Conservation (phyloP, 2,888 invertebrate genomes). For the Tyria jacobaeae region DNA sequence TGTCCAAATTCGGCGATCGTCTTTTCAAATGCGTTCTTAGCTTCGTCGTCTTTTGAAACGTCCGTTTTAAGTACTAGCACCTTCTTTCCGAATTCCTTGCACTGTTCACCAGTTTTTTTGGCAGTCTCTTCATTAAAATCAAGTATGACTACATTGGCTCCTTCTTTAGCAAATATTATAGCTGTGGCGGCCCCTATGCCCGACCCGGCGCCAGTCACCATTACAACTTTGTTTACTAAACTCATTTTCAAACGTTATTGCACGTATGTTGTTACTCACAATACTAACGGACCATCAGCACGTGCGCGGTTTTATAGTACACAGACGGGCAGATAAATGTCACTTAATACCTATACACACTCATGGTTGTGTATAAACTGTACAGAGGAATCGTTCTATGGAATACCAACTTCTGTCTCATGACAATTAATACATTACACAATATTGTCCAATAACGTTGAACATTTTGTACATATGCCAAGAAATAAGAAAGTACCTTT, state of each 20-base stretch:
- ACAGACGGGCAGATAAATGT: no score
- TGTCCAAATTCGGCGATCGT: conserved; percentile 51
- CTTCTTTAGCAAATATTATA: conserved; percentile 50
- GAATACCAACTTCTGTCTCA: no score
- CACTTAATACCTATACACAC: no score
- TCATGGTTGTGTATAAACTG: no score
- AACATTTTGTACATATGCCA: no score
- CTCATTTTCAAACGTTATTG: conserved; percentile 37
- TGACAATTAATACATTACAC: no score
- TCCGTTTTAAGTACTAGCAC: conserved; percentile 50
- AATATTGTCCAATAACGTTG: no score
- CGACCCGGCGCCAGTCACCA: conserved; percentile 59
- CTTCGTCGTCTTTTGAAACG: conserved; percentile 48
- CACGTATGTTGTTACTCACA: no score
- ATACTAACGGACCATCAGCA: no score
- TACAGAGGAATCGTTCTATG: no score
- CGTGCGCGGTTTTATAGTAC: no score
- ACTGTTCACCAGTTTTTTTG: conserved; percentile 22
- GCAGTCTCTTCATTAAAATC: conserved; percentile 39
- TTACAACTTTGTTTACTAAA: conserved; percentile 54
- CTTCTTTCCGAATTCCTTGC: conserved; percentile 39
- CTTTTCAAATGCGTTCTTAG: conserved; percentile 39
- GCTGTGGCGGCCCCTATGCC: conserved; percentile 59
- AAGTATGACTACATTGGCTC: conserved; percentile 40
- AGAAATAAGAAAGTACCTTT: no score